phyloP scores from a whole-genome alignment of 2,113 vertebrate genomes.

The Saimiri boliviensis region DNA sequence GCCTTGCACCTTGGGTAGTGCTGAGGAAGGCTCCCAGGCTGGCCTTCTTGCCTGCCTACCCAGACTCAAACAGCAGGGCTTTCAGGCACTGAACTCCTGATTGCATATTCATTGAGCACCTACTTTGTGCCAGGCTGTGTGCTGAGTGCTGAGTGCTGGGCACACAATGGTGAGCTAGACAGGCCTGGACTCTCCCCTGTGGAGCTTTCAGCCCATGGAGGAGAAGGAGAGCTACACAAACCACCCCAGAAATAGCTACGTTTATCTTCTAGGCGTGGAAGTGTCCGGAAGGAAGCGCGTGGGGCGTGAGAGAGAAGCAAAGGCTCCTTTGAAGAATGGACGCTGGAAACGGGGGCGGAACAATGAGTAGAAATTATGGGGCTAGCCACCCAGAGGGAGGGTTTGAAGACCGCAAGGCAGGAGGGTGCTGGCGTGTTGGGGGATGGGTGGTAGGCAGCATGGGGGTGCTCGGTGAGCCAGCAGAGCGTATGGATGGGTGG shows the following conservation, averaged over 20 bases:
- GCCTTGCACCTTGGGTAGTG: neutral
- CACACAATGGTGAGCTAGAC: too few relatives aligned
- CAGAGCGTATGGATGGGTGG: neutral
- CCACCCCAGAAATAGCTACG: rapidly evolving
- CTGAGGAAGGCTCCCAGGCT: neutral
- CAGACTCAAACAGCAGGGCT: neutral
- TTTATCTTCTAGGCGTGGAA: rapidly evolving
- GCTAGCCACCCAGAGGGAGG: neutral
- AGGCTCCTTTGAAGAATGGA: neutral
- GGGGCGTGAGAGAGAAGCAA: rapidly evolving
- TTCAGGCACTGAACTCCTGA: neutral
- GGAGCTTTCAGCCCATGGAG: rapidly evolving
- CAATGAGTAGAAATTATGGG: neutral
- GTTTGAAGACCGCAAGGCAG: neutral
- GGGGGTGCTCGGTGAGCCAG: rapidly evolving
- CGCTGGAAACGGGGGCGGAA: too few relatives aligned
- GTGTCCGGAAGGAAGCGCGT: rapidly evolving
- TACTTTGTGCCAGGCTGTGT: neutral
- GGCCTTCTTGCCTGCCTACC: neutral
- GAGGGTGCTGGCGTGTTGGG: neutral
- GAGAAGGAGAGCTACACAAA: neutral
- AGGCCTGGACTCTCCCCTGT: neutral
- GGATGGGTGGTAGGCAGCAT: neutral
- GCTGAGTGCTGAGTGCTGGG: neutral
- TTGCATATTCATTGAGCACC: neutral